Evolutionary conservation across 2,797 vertebrate species (phyloP).

Genomic region (Pteronotus mesoamericanus): DNA sequence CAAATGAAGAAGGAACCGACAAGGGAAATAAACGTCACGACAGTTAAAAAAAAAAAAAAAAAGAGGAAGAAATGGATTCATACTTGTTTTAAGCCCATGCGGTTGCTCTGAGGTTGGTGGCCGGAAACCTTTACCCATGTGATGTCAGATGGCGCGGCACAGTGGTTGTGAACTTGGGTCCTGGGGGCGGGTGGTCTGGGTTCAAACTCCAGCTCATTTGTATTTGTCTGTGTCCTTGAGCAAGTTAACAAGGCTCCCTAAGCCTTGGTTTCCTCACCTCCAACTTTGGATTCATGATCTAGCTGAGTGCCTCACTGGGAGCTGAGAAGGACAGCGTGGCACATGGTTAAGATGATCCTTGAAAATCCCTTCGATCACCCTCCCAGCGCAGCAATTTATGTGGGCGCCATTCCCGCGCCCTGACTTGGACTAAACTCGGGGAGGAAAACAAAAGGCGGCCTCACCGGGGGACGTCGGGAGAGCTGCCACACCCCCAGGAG

Average conservation of each 20-base stretch:
- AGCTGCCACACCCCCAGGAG: rapidly evolving
- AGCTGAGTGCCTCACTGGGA: not conserved
- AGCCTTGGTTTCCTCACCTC: not conserved
- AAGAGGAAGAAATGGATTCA: not conserved
- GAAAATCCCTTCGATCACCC: not conserved
- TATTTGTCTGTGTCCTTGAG: not conserved
- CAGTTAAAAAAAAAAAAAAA: no score
- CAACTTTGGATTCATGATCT: rapidly evolving
- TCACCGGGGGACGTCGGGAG: rapidly evolving
- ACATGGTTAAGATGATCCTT: not conserved
- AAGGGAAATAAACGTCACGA: no score
- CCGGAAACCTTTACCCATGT: not conserved
- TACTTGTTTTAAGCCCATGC: not conserved
- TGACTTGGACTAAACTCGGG: no score
- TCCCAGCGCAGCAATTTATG: no score
- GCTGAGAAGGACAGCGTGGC: not conserved
- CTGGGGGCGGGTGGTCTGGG: not conserved
- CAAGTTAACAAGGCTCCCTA: not conserved
- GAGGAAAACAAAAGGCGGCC: no score
- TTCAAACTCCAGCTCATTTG: not conserved
- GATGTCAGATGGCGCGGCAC: no score
- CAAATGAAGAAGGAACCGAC: not conserved
- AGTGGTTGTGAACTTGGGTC: not conserved
- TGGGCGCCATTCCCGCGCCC: no score
- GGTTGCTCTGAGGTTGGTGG: not conserved